Conservation (phyloP, 2,888 invertebrate species). For the Nomada fabriciana region DNA sequence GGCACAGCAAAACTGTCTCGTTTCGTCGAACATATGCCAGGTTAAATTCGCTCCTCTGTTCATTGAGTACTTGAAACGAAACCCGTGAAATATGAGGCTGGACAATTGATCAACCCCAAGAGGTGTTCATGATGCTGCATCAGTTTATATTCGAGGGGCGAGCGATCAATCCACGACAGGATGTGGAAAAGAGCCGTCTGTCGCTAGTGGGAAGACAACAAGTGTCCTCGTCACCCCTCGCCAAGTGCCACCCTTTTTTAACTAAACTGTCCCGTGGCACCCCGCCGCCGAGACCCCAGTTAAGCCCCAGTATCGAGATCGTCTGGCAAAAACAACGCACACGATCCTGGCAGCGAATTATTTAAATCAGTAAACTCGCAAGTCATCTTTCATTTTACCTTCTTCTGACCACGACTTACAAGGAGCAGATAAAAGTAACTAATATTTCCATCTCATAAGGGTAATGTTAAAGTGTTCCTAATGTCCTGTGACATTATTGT, state of each 20-base stretch:
- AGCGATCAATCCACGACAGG: slow-evolving; percentile 42
- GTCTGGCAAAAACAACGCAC: slow-evolving; percentile 21
- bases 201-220: slow-evolving; percentile 64
- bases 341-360: background rate
- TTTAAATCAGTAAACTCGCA: background rate
- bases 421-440: no score
- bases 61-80: slow-evolving; percentile 5
- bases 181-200: slow-evolving; percentile 69
- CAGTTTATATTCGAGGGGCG: slow-evolving; percentile 39
- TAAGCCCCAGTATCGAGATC: slow-evolving; percentile 16
- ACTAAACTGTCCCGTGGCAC: slow-evolving; percentile 27
- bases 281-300: background rate
- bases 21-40: background rate
- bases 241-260: slow-evolving; percentile 41
- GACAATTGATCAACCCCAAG: slow-evolving; percentile 34
- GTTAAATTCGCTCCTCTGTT: background rate
- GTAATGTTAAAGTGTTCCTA: no score
- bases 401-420: no score
- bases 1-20: background rate
- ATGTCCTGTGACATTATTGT: no score
- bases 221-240: slow-evolving; percentile 65
- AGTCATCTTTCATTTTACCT: no score
- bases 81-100: slow-evolving; percentile 49
- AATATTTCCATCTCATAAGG: no score
- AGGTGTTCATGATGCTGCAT: slow-evolving; percentile 38